A percentile compares a stretch with the other conserved stretches of the same genome.
Conservation (phyloP, 2,113 vertebrate species). For the Cyanoderma ruficeps region DNA sequence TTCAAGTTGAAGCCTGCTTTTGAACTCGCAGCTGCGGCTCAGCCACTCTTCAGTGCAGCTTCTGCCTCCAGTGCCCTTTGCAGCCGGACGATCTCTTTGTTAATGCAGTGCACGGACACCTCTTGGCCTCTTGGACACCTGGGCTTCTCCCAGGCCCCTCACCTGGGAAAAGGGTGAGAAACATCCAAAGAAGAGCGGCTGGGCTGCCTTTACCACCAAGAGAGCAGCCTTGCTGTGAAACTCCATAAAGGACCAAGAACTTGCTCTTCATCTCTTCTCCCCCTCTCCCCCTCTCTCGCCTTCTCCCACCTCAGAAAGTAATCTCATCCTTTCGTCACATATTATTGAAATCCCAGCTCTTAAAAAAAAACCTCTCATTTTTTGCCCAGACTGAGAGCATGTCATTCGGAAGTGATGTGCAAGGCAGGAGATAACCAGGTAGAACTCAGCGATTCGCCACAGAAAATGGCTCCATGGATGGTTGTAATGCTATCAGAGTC, state of each 20-base stretch:
- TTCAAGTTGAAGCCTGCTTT: background rate
- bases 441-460: slow-evolving; percentile 86
- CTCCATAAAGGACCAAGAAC: slow-evolving; percentile 57
- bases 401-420: slow-evolving; percentile 87
- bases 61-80: background rate
- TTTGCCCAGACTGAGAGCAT: slow-evolving; percentile 84
- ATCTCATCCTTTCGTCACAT: slow-evolving; percentile 85
- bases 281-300: slow-evolving; percentile 60
- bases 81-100: background rate
- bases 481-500: slow-evolving; percentile 83
- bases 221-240: slow-evolving; percentile 47
- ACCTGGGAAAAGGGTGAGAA: background rate
- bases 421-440: slow-evolving; percentile 87
- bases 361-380: slow-evolving; percentile 81
- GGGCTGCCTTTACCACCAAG: slow-evolving; percentile 1
- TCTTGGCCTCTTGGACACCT: background rate
- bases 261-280: slow-evolving; percentile 74
- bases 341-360: slow-evolving; percentile 85
- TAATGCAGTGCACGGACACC: background rate
- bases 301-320: slow-evolving; percentile 81
- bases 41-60: background rate
- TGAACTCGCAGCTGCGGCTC: background rate
- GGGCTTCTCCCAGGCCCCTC: background rate
- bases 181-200: background rate
- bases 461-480: slow-evolving; percentile 85